Evolutionary conservation across 2,888 invertebrate genomes (phyloP), one percentile per base, ranked within the genome.

Genomic region (Tetragnatha montana): DNA sequence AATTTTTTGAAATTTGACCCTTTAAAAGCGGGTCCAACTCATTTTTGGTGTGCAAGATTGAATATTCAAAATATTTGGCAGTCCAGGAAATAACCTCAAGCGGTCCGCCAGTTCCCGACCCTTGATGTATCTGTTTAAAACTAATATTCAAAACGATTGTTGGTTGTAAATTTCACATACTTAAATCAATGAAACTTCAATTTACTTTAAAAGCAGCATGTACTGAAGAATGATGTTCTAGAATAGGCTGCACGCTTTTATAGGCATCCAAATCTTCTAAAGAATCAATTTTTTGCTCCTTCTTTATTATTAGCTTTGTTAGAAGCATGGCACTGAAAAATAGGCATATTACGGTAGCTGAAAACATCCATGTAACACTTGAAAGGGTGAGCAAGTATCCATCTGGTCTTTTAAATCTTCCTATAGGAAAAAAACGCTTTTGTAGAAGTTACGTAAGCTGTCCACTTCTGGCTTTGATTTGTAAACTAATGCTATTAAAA

Each of bases 141-240:
- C n/a, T n/a, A n/a, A n/a, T n/a, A n/a, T n/a, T n/a, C n/a, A n/a
- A n/a, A n/a, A n/a, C n/a, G n/a, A n/a, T n/a, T n/a, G n/a, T n/a
- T n/a, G n/a, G n/a, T n/a, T n/a, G n/a, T n/a, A n/a, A n/a, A n/a
- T n/a, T n/a, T n/a, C n/a, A n/a, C n/a, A n/a, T n/a, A n/a, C n/a
- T 19, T 69, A 69, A 6, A 8, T 2, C 21, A 79, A 79, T 51
- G n/a, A 47, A 22, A 21, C 8, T 69, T 8, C 50, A 78, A 21
- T 49, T 60, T 80, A 86, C 86, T 35, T 51, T 86, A 22, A 81
- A 86, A 60, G 35, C 47, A 4, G 19, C n/a, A n/a, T 35, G 80
- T 8, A 88, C 50, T 12, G 88, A 88, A 8, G 88, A 88, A 10
- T 84, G 74, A 19, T 60, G 17, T 69, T 88, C 88, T 12, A 88